Base-by-base conservation (phyloP, 1,140 invertebrate genomes). In the Papilio machaon region DNA sequence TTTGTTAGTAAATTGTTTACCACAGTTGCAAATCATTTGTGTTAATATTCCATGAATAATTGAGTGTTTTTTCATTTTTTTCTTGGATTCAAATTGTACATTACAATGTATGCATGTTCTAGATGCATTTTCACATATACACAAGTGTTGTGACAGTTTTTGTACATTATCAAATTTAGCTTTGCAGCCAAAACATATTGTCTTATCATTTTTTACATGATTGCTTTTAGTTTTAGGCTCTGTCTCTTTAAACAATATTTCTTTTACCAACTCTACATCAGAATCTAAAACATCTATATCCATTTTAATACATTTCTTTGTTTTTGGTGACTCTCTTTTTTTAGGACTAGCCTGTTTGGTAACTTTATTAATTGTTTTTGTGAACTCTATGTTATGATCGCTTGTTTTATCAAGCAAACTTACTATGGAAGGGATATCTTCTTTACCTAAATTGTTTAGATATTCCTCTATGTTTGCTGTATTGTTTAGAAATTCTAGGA, bases 391-490 rank as follows among this genome's bases (percentile, higher is more conserved):
- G 17, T 80, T 82, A 11, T 88, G 86, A 23, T 89, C 88, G 49
- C 77, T 83, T n/a, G 90, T 92, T 81, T 85, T 89, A 47, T 94
- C 92, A 30, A 94, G 78, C 89, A 94, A 90, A 64, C 90, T 92
- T 0, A 93, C 93, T 80, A 94, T 91, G 43, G 89, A 91, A 2
- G 93, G 93, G 81, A 94, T 94, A 64, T 94, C 93, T 84, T 94
- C 93, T 79, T 93, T 94, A 9, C 93, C 93, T 77, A 94, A 87
- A 64, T 91, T 94, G 67, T 92, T 92, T 58, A 94, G 82, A 86
- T 94, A 94, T 79, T 94, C 93, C 46, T 94, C 93, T 10, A 94
- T 94, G 79, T 94, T 94, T 73, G 87, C 92, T 43, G 92, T 94
- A 43, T 93, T 94, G 81, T 94, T 94, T 35, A 94, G 76, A 84